Conservation (phyloP, 2,888 invertebrate species). For the Mythimna impura region DNA sequence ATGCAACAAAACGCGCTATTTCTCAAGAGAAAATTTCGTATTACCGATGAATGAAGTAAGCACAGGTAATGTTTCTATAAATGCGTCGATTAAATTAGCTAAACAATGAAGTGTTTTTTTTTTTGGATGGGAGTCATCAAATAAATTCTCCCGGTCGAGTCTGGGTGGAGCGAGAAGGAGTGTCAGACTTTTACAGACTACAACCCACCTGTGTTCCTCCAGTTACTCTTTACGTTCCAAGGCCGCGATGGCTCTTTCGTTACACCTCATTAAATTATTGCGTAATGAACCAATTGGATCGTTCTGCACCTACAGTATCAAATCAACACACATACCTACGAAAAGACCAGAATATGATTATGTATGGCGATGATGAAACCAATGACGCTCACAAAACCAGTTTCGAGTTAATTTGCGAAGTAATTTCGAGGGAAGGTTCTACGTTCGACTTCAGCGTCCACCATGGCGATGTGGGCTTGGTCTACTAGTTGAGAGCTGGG, state of each 20-base stretch:
- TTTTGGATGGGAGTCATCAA: too few relatives aligned
- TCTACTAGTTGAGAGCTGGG: too few relatives aligned
- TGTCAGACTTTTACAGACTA: too few relatives aligned
- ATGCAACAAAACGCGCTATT: slow-evolving; percentile 9
- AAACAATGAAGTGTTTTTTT: not conserved
- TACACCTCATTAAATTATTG: too few relatives aligned
- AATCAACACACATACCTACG: not conserved
- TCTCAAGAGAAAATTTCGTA: not conserved
- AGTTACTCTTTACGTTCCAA: too few relatives aligned
- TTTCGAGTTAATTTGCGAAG: slow-evolving; percentile 27
- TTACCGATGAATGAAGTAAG: slow-evolving; percentile 5
- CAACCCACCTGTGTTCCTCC: too few relatives aligned
- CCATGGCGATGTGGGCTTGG: too few relatives aligned
- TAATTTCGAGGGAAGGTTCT: not conserved
- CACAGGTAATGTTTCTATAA: not conserved
- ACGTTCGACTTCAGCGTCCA: too few relatives aligned
- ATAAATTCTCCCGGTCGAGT: too few relatives aligned
- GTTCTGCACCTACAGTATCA: not conserved
- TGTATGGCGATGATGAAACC: slow-evolving; percentile 1
- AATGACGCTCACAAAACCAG: slow-evolving; percentile 35
- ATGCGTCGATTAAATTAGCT: not conserved
- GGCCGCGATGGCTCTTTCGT: too few relatives aligned
- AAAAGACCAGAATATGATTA: not conserved
- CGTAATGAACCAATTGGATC: not conserved
- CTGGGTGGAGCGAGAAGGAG: too few relatives aligned